Base-by-base conservation (phyloP, 2,797 vertebrate genomes). In the Chrysolophus pictus region DNA sequence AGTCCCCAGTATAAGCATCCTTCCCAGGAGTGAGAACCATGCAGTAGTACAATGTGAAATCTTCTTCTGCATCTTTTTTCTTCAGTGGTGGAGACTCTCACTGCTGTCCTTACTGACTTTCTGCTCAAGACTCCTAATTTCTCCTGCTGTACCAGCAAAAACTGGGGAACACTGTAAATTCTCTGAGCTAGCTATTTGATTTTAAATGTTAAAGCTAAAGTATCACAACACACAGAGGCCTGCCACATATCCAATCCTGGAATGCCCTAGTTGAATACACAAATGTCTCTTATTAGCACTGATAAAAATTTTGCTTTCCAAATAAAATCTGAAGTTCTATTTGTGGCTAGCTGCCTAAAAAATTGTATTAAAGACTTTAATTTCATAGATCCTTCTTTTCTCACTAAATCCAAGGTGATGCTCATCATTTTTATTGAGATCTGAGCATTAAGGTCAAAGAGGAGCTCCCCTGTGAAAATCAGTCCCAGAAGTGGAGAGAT, bases 221-320 rank as follows among this genome's bases (percentile, higher is more conserved):
- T 23, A 44, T 78, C 41, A 65, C 8, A 55, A 74, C 72, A 10
- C 71, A 59, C 49, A 74, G 39, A 80, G 79, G 47, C 19, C 37
- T 79, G 42, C 24, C 13, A 17, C 31, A 16, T 56, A 2, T 1
- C 22, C 17, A 16, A 10, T 67, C 79, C 80, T 31, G 28, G 31
- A 79, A 70, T 29, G 16, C 55, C 88, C 67, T 92, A 93, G 78
- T 87, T 92, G 67, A 91, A 64, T 91, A 77, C 77, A 59, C 59
- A 53, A 91, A 29, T 26, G 4, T 26, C 42, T 77, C 1, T 0
- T 44, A 82, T 26, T 62, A 83, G 10, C 17, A 60, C 8, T 35
- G 44, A 23, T 69, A 51, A 82, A 44, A 9, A 33, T 6, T 31
- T 88, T 72, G 8, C 19, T 71, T 89, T 84, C 55, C 35, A 86